Conservation (phyloP, 1,140 invertebrate species). For the Macrocentrus cingulum region DNA sequence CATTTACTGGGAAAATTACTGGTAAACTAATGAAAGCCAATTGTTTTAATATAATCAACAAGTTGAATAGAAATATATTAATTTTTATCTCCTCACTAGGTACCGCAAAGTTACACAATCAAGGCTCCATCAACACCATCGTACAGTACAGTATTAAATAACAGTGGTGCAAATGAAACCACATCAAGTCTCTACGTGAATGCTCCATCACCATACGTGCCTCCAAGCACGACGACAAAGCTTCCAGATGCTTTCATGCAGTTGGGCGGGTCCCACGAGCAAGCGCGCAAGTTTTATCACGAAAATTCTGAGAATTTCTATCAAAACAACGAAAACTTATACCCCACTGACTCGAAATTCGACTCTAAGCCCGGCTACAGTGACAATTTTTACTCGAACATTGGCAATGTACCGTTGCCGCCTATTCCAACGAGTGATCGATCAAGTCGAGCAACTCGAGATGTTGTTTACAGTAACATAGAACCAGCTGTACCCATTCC, state of each 20-base stretch:
- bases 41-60: not conserved
- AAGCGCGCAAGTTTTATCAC: conserved; percentile 42
- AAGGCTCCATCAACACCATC: conserved; percentile 59
- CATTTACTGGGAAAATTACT: not conserved
- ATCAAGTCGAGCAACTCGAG: conserved; percentile 38
- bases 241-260: too few relatives aligned
- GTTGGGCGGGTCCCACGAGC: too few relatives aligned
- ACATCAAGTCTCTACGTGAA: conserved; percentile 54
- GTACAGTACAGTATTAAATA: conserved; percentile 59
- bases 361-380: conserved; percentile 47
- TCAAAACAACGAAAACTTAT: conserved; percentile 49
- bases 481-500: conserved; percentile 46
- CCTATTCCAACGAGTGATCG: conserved; percentile 43
- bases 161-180: conserved; percentile 46
- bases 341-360: conserved; percentile 47
- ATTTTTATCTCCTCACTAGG: conserved; percentile 39
- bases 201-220: conserved; percentile 47
- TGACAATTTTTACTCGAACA: conserved; percentile 53
- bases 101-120: conserved; percentile 60
- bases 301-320: conserved; percentile 39
- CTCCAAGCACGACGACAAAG: conserved; percentile 28
- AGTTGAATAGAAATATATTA: not conserved
- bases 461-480: conserved; percentile 54
- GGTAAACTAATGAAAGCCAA: not conserved
- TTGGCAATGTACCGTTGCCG: conserved; percentile 46